Conservation (phyloP, 2,113 vertebrate genomes). For the Martes martes region DNA sequence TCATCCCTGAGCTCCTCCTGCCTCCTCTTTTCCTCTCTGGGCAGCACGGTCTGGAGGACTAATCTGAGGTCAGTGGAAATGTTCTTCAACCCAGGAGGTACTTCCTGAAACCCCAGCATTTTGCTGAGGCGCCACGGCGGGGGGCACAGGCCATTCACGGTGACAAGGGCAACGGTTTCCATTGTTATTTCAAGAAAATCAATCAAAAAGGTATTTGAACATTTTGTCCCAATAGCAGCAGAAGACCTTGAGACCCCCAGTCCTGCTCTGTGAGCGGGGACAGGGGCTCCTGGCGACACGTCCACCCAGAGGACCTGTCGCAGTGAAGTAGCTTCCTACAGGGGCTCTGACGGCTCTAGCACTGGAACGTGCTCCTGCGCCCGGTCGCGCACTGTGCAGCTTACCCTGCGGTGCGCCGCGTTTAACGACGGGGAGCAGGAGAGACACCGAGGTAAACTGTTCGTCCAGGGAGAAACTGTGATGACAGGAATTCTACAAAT, state of each 20-base stretch:
- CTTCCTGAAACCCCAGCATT: neutral
- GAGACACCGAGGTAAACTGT: rapidly evolving
- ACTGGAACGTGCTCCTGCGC: no score
- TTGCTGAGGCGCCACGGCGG: no score
- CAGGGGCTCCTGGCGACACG: no score
- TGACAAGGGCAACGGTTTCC: neutral
- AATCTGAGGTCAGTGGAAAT: neutral
- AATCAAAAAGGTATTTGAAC: neutral
- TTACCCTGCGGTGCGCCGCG: neutral
- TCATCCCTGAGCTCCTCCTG: neutral
- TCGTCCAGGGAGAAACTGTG: neutral
- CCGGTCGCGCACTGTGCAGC: no score
- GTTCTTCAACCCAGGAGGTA: neutral
- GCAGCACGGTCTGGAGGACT: neutral
- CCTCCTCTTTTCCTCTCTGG: neutral
- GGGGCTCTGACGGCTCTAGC: neutral
- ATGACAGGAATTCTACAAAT: neutral
- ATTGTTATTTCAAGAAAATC: neutral
- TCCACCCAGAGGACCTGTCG: neutral
- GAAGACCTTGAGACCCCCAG: neutral
- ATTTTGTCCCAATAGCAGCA: neutral
- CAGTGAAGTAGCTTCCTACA: rapidly evolving
- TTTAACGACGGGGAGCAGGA: neutral
- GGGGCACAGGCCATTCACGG: neutral
- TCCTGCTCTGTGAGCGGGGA: neutral